Conservation (phyloP, 2,113 vertebrate genomes). For the Pollimyrus isidori region DNA sequence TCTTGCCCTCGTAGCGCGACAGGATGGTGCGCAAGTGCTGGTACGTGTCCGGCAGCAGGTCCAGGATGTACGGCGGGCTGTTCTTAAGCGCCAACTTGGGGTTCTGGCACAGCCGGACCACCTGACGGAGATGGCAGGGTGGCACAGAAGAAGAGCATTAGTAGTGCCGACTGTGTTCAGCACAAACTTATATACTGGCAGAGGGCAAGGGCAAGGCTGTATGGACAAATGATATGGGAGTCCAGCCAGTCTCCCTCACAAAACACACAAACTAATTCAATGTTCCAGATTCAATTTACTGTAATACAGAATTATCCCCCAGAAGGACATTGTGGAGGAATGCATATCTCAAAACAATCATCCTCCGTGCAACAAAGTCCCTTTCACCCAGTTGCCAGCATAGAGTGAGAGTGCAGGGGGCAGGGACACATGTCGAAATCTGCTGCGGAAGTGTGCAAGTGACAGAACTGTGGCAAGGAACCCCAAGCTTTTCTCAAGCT, state of each 20-base stretch:
- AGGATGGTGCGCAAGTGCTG: slow-evolving; percentile 93
- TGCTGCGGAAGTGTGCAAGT: background rate
- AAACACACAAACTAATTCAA: background rate
- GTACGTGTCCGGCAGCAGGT: slow-evolving; percentile 94
- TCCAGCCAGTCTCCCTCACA: background rate
- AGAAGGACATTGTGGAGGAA: background rate
- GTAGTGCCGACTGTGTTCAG: background rate
- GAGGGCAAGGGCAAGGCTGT: background rate
- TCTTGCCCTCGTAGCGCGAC: slow-evolving; percentile 93
- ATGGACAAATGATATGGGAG: background rate
- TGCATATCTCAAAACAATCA: background rate
- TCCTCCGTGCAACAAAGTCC: background rate
- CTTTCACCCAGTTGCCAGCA: background rate
- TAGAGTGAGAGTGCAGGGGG: background rate
- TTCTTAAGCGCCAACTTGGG: slow-evolving; percentile 94
- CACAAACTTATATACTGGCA: background rate
- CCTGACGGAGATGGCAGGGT: slow-evolving; percentile 78
- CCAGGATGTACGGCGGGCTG: slow-evolving; percentile 96
- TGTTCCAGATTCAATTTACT: background rate
- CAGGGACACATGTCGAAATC: background rate
- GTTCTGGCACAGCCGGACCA: slow-evolving; percentile 95
- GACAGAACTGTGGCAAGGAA: background rate
- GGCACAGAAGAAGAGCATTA: slow-evolving; percentile 65
- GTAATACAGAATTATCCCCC: background rate
- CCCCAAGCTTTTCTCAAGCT: background rate